Conservation (phyloP, 2,888 invertebrate genomes). For the Itoplectis maculator region DNA sequence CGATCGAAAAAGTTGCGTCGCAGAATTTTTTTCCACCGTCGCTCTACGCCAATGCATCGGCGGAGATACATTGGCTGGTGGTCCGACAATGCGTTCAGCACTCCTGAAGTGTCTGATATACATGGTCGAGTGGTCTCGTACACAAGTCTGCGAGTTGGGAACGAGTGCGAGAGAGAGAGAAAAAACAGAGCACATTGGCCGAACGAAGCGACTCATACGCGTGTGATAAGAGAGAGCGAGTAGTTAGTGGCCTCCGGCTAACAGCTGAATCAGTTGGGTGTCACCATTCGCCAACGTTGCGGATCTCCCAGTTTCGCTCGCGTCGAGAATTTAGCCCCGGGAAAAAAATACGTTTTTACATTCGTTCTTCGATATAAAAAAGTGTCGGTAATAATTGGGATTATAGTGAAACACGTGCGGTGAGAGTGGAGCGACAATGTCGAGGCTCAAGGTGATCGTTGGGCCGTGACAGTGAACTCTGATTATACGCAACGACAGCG, state of each 20-base stretch:
- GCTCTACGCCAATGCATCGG: conserved; percentile 57
- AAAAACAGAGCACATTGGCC: conserved; percentile 34
- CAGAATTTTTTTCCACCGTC: conserved; percentile 15
- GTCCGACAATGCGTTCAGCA: conserved; percentile 28
- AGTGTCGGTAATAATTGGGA: neutral
- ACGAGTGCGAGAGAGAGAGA: conserved; percentile 15
- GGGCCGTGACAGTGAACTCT: conserved; percentile 33
- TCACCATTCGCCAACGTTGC: conserved; percentile 71
- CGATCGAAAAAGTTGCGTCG: no score
- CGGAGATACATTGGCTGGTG: conserved; percentile 17
- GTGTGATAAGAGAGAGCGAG: conserved; percentile 72
- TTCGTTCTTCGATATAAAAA: no score
- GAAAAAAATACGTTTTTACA: no score
- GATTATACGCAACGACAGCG: neutral
- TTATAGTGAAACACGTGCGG: no score
- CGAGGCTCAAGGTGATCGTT: conserved; percentile 4
- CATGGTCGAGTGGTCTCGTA: conserved; percentile 53
- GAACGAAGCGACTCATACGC: conserved; percentile 54
- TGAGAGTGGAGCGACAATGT: conserved; percentile 24
- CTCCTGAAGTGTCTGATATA: conserved; percentile 46
- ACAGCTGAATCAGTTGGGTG: conserved; percentile 79
- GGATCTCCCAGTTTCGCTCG: conserved; percentile 28
- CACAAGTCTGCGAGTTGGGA: conserved; percentile 16
- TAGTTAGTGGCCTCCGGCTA: conserved; percentile 76
- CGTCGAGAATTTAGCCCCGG: conserved; percentile 24